Conservation (phyloP, 2,888 invertebrate species). For the Creontiades dilutus region DNA sequence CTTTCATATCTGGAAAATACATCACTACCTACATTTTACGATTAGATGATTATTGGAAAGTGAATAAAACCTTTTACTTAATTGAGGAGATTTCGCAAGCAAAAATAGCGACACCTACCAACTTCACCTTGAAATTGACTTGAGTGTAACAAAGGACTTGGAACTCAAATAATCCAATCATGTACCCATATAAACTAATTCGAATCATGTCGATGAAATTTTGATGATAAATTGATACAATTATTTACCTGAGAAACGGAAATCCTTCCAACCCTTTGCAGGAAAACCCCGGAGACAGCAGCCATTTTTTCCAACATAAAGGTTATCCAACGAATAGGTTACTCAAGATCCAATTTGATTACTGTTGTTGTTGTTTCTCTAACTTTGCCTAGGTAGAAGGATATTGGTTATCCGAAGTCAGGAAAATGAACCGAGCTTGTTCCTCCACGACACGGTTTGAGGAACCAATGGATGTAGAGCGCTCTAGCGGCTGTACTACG, state of each 20-base stretch:
- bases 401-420: no score
- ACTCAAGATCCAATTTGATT: neutral
- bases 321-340: neutral
- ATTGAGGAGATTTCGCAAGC: neutral
- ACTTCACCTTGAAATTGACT: neutral
- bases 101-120: constrained; percentile 43
- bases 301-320: constrained; percentile 71
- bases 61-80: no score
- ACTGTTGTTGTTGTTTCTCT: neutral
- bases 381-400: neutral
- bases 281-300: constrained; percentile 56
- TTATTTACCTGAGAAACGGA: constrained; percentile 47
- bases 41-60: no score
- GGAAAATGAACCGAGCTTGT: no score
- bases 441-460: no score
- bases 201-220: neutral
- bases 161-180: neutral
- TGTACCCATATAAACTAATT: neutral
- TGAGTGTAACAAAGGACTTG: neutral
- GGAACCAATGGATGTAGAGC: no score
- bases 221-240: neutral
- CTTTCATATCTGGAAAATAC: no score
- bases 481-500: no score
- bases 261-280: constrained; percentile 38
- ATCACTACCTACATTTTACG: no score